phyloP scores from a whole-genome alignment of 2,888 invertebrate species.

The Terebella lapidaria region DNA sequence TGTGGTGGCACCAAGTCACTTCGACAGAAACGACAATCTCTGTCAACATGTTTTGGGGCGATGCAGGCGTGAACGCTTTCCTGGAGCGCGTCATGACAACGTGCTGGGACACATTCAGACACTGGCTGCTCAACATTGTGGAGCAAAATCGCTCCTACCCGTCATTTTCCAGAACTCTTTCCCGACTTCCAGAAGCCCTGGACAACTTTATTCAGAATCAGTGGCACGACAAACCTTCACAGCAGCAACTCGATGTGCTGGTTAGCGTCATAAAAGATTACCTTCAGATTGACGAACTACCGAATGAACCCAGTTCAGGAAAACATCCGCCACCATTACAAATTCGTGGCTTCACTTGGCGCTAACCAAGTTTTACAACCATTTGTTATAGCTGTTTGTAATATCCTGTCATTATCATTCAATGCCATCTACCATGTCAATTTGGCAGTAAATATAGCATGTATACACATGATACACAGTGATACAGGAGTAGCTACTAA shows the following conservation, averaged over 20 bases:
- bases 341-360: constrained; percentile 28
- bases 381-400: too few species aligned
- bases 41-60: constrained; percentile 32
- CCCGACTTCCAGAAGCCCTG: constrained; percentile 25
- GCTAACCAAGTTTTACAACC: too few species aligned
- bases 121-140: constrained; percentile 31
- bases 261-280: constrained; percentile 19
- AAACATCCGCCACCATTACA: constrained; percentile 26
- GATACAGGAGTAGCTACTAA: too few species aligned
- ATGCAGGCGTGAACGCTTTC: constrained; percentile 26
- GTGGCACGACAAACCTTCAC: constrained; percentile 27
- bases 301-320: constrained; percentile 17
- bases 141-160: constrained; percentile 27
- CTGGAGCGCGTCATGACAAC: constrained; percentile 28
- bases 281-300: constrained; percentile 16
- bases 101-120: constrained; percentile 24
- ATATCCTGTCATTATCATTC: too few species aligned
- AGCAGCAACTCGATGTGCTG: constrained; percentile 21
- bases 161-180: constrained; percentile 24
- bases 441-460: too few species aligned
- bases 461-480: too few species aligned
- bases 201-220: constrained; percentile 28
- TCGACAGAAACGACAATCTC: constrained; percentile 27
- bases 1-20: constrained; percentile 34
- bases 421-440: too few species aligned